Base-by-base conservation (phyloP, 2,888 invertebrate species). In the Rosalia funebris region DNA sequence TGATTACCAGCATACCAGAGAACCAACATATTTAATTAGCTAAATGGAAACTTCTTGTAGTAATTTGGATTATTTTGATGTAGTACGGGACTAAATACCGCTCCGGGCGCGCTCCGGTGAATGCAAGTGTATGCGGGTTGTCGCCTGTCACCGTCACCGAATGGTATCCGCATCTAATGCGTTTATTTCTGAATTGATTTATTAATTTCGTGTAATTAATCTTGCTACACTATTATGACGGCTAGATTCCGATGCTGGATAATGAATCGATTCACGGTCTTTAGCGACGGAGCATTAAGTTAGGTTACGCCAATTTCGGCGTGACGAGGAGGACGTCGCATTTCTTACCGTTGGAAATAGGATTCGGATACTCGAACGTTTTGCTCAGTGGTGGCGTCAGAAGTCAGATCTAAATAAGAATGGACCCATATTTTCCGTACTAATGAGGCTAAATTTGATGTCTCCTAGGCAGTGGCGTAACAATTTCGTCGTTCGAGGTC, bases 91-190 rank as follows among this genome's bases (percentile, higher is more conserved):
- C n/a, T 16, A n/a, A 17, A 41, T 41, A 15, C 2, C 9, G n/a
- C 19, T 17, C 17, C 11, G 17, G n/a, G 41, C 19, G 19, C 16
- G 10, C 16, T 17, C 5, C 17, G 19, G 19, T 9, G 41, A 41
- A 41, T 41, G 19, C 17, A 41, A 41, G 41, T 41, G 41, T 17
- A 41, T 41, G 41, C 41, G 41, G 41, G 41, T 41, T 41, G 41
- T 17, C 41, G 16, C 41, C 10, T 41, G 17, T 41, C 41, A 44
- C 25, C 19, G 14, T 9, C 17, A 20, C 44, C 25, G 20, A 25
- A 14, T 25, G 19, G 20, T 25, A 25, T 44, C 44, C 25, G 44
- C n/a, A 25, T 25, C 25, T 44, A 25, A 44, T 25, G 20, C 20
- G 44, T 44, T 44, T 44, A 20, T 25, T 11, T 25, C 12, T 25